These are phyloP conservation scores for Apomyelois bistriatella DNA, from an alignment of 2,888 invertebrate genomes.

Conservation along the genomic window DNA sequence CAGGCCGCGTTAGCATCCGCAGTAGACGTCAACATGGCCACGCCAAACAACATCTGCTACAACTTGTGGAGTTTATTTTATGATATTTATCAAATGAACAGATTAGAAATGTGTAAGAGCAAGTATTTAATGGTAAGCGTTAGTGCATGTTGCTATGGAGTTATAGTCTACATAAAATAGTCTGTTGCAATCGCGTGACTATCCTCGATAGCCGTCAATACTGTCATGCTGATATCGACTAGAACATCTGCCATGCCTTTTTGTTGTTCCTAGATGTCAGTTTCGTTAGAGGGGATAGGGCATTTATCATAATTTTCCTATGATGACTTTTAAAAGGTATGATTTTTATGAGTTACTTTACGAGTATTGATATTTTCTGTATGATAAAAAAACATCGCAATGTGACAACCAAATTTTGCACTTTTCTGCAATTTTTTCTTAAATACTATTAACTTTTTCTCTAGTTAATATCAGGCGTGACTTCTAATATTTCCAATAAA, in stretches of 20 bases:
- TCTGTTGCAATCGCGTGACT: neutral
- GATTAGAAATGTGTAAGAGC: neutral
- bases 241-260: neutral
- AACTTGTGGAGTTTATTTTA: neutral
- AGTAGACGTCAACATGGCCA: neutral
- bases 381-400: no score
- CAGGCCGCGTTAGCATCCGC: conserved; percentile 7
- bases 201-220: neutral
- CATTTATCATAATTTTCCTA: no score
- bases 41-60: conserved; percentile 5
- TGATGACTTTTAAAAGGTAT: no score
- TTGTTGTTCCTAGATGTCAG: neutral
- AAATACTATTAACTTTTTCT: no score
- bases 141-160: neutral
- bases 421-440: no score
- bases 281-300: no score
- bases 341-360: no score
- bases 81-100: neutral
- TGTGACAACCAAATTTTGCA: no score
- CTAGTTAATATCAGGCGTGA: no score
- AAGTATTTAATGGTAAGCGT: neutral
- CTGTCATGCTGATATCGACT: neutral
- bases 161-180: neutral
- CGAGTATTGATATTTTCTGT: no score
- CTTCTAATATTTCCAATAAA: no score